Conservation (phyloP, 1,140 invertebrate genomes). For the Drosophila orena region DNA sequence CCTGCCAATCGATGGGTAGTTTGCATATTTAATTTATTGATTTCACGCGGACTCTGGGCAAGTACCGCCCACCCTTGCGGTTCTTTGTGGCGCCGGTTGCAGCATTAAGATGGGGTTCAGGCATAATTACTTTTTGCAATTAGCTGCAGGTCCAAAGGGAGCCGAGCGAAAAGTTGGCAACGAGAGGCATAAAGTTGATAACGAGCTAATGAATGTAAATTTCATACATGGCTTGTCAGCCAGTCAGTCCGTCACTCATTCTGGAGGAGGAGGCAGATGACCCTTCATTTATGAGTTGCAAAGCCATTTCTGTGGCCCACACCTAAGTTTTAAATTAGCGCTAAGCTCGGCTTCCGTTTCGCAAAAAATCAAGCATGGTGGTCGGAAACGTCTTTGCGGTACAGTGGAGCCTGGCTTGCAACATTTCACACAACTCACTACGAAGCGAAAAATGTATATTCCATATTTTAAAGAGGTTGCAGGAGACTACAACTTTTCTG, state of each 20-base stretch:
- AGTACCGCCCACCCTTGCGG: conserved; percentile 1
- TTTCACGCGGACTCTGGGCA: conserved; percentile 62
- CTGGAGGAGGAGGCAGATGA: neutral
- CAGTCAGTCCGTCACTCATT: conserved; percentile 38
- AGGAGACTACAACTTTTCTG: no score
- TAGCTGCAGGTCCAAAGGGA: conserved; percentile 65
- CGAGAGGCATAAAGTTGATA: conserved; percentile 76
- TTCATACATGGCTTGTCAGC: conserved; percentile 54
- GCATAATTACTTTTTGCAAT: conserved; percentile 81
- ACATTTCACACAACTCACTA: neutral
- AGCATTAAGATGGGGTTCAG: conserved; percentile 63
- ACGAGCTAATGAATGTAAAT: conserved; percentile 83
- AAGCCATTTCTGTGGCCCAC: conserved; percentile 27
- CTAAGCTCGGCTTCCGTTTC: conserved; percentile 74
- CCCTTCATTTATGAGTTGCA: conserved; percentile 50
- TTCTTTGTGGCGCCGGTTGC: conserved; percentile 50
- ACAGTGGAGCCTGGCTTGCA: conserved; percentile 37
- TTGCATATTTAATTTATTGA: conserved; percentile 72
- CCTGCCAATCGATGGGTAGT: conserved; percentile 11
- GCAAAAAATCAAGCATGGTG: conserved; percentile 36
- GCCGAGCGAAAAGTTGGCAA: conserved; percentile 40
- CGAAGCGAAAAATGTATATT: no score
- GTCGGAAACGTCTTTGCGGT: conserved; percentile 22
- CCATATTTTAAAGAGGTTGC: no score
- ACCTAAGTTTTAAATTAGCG: conserved; percentile 78